phyloP scores from a whole-genome alignment of 2,113 vertebrate species.

The Steatornis caripensis region DNA sequence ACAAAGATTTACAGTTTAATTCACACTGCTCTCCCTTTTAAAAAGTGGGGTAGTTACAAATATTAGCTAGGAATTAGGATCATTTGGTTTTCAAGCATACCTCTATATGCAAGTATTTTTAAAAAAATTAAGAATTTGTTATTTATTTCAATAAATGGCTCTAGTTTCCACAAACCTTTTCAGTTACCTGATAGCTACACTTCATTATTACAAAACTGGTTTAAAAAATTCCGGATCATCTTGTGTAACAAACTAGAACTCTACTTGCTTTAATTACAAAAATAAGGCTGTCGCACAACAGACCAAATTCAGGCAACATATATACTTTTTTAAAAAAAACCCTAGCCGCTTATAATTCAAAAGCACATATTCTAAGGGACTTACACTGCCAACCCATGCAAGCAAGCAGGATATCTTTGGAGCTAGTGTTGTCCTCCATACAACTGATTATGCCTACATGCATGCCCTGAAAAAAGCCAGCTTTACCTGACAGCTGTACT shows the following conservation, averaged over 20 bases:
- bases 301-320: not conserved
- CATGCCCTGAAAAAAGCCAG: not conserved
- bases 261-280: constrained; percentile 39
- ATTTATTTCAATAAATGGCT: not conserved
- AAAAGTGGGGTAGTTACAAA: not conserved
- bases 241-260: constrained; percentile 46
- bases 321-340: not conserved
- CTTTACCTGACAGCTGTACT: not conserved
- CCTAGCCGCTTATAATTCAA: not conserved
- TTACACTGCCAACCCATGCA: not conserved
- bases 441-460: not conserved
- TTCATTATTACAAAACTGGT: constrained; percentile 5
- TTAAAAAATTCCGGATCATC: not conserved
- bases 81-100: not conserved
- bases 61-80: not conserved
- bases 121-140: not conserved
- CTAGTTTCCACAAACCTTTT: not conserved
- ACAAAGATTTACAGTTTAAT: not conserved
- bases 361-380: not conserved
- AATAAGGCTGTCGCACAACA: not conserved
- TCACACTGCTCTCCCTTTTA: not conserved
- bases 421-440: not conserved
- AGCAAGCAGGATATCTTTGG: not conserved
- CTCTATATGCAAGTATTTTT: not conserved
- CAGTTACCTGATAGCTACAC: not conserved